These are phyloP conservation scores for Lamellibrachia satsuma DNA, from an alignment of 2,888 invertebrate genomes.

Conservation along the genomic window DNA sequence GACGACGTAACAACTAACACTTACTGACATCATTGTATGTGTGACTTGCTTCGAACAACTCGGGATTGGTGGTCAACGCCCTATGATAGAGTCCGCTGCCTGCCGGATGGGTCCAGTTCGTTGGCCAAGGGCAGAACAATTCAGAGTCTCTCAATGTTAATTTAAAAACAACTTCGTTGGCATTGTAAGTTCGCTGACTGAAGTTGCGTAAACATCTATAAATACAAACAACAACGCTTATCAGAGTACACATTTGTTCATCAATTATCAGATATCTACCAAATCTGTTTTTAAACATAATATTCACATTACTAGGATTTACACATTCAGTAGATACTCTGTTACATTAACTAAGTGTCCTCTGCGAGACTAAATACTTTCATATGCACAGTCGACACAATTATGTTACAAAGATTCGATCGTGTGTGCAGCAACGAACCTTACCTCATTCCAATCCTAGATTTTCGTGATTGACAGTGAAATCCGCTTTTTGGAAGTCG, in stretches of 20 bases:
- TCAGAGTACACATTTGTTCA: too few species aligned
- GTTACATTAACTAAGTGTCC: too few species aligned
- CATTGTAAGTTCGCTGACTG: not conserved
- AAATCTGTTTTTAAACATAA: too few species aligned
- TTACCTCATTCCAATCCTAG: not conserved
- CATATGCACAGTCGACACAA: too few species aligned
- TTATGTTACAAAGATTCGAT: too few species aligned
- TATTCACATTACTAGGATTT: too few species aligned
- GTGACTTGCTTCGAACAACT: not conserved
- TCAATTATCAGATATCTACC: too few species aligned
- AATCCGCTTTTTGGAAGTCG: not conserved
- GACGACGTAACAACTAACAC: not conserved
- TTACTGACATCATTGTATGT: not conserved
- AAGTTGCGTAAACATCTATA: not conserved
- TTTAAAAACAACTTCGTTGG: not conserved
- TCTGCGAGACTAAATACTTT: too few species aligned
- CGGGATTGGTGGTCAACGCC: not conserved
- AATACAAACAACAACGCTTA: not conserved
- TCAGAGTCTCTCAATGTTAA: not conserved
- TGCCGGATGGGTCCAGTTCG: not conserved
- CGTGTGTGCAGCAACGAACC: not conserved
- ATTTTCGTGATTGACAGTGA: not conserved
- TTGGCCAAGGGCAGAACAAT: not conserved
- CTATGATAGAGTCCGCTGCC: not conserved
- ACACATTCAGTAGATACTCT: too few species aligned